A percentile compares a stretch with the other conserved stretches of the same genome.
Evolutionary conservation across 1,140 invertebrate genomes (phyloP).

Genomic region (Trichoplusia ni): DNA sequence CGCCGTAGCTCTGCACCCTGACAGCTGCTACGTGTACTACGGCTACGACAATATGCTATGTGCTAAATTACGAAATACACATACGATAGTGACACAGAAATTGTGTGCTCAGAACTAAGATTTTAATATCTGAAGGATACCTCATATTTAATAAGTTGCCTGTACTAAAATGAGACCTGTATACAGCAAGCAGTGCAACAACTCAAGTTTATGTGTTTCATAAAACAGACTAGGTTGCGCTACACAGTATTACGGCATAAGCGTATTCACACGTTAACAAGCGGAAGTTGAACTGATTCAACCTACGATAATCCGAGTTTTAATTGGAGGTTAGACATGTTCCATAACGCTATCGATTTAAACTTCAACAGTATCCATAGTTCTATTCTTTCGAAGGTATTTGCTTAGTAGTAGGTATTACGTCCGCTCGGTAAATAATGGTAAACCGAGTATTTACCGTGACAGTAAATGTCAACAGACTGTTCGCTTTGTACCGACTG

Average conservation of each 20-base stretch:
- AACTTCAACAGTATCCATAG: neutral
- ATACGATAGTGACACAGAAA: no score
- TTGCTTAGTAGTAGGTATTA: constrained; percentile 49
- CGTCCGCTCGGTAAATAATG: constrained; percentile 64
- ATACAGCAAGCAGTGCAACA: neutral
- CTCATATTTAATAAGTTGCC: neutral
- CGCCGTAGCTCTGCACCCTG: constrained; percentile 7
- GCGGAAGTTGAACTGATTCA: neutral
- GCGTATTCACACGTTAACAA: neutral
- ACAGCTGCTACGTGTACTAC: constrained; percentile 30
- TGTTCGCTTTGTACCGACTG: constrained; percentile 71
- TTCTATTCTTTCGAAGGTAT: constrained; percentile 30
- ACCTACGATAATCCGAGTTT: neutral
- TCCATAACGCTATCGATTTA: neutral
- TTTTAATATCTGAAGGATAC: neutral
- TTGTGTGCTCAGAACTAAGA: no score
- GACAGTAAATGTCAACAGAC: constrained; percentile 71
- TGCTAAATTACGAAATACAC: neutral
- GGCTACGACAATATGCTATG: constrained; percentile 18
- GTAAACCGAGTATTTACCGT: constrained; percentile 72
- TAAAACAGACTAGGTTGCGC: constrained; percentile 2
- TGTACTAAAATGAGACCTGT: constrained; percentile 4
- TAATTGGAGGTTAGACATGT: constrained; percentile 1
- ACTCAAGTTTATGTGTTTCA: neutral
- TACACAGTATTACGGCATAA: neutral